A percentile compares a stretch with the other conserved stretches of the same genome.
Conservation (phyloP, 2,797 vertebrate genomes). For the Diglossa cyanea region DNA sequence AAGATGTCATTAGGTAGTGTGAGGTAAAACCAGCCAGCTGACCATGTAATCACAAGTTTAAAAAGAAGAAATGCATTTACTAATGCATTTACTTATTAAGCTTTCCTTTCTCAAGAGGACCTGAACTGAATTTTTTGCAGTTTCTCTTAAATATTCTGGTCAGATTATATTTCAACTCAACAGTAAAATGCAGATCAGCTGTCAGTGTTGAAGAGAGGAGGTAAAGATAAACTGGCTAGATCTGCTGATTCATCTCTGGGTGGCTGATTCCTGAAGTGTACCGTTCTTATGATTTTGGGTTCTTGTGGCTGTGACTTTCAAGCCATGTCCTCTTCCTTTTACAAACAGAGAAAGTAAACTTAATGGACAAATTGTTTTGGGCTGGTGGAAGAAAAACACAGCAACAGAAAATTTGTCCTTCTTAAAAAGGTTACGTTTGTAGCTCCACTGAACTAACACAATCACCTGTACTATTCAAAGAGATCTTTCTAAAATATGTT, state of each 20-base stretch:
- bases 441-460: not conserved
- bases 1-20: not conserved
- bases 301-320: not conserved
- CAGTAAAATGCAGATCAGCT: not conserved
- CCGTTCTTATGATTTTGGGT: not conserved
- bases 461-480: not conserved
- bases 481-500: not conserved
- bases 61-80: not conserved
- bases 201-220: not conserved
- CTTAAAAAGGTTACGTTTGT: not conserved
- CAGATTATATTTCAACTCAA: not conserved
- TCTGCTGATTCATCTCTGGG: not conserved
- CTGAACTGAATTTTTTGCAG: not conserved
- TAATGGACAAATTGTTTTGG: not conserved
- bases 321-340: not conserved
- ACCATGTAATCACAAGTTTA: not conserved
- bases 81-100: not conserved
- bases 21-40: not conserved
- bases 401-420: not conserved
- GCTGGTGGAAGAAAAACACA: not conserved
- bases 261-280: not conserved
- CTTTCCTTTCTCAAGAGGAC: not conserved
- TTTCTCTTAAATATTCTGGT: slow-evolving; percentile 3
- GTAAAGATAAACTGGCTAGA: not conserved
- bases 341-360: not conserved